Evolutionary conservation across 2,797 vertebrate genomes (phyloP), one percentile per base, ranked within the genome.

Genomic region (Argentina silus): DNA sequence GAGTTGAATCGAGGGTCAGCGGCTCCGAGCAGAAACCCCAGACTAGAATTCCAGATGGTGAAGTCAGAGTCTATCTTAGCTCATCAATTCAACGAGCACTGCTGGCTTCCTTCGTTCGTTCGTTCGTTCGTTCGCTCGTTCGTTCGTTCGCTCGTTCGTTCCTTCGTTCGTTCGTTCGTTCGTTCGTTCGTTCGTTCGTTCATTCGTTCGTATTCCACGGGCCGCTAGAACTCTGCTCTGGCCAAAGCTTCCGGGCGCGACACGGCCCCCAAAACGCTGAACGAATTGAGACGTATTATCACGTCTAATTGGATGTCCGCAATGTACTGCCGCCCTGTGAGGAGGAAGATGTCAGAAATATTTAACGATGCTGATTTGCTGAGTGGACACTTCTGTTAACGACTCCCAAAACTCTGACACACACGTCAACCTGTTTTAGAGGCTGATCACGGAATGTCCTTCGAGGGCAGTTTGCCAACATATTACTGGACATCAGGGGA

Each of bases 31-130:
- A 91, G 91, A 92, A 36, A 92, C 92, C 91, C 92, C 93, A 95
- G 95, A 95, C 95, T 94, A 92, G 91, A 96, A 96, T 96, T 96
- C 96, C 96, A 96, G 95, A 96, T 96, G 96, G 93, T 91, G 93
- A 88, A 93, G 93, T 93, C 92, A 89, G 88, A 89, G 93, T 90
- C 87, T 91, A 93, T 94, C 93, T 93, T 94, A 92, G 92, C 91
- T 94, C 95, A 95, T 96, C 95, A 95, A 94, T 95, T 95, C 94
- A 92, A 92, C 87, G 85, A 87, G 88, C 91, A 88, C 84, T 81
- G 85, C 88, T 90, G 89, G 91, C 7, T 36, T 62, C 10, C 60
- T 62, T 0, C 60, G 23, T 11, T 21, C 60, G n/a, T n/a, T n/a
- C n/a, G n/a, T n/a, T n/a, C n/a, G n/a, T n/a, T n/a, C n/a, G n/a